These are phyloP conservation scores for Diuraphis noxia DNA, from an alignment of 1,140 invertebrate genomes.

Conservation along the genomic window DNA sequence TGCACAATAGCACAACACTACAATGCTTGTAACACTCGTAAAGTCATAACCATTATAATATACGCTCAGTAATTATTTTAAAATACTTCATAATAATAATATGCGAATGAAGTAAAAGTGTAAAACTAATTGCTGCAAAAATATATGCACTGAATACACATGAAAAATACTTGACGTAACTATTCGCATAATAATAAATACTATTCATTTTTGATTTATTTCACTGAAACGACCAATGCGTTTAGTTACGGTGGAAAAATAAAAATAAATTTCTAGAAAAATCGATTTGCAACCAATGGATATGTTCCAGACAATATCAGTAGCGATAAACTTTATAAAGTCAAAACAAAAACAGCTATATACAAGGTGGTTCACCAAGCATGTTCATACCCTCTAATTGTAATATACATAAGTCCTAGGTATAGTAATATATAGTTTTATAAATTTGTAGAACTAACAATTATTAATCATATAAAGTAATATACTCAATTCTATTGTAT, in stretches of 20 bases:
- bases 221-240: background rate
- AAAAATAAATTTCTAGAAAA: background rate
- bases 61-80: background rate
- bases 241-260: background rate
- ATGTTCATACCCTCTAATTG: too few relatives aligned
- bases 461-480: too few relatives aligned
- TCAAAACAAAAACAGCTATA: background rate
- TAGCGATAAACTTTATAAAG: background rate
- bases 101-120: background rate
- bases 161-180: background rate
- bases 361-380: too few relatives aligned
- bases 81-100: background rate
- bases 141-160: background rate
- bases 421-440: too few relatives aligned
- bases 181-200: background rate
- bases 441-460: too few relatives aligned
- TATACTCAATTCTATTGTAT: too few relatives aligned
- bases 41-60: background rate
- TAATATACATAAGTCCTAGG: too few relatives aligned
- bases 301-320: background rate
- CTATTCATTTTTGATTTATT: background rate
- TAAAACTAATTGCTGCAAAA: background rate
- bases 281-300: background rate
- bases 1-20: background rate
- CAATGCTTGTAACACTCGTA: background rate